Evolutionary conservation across 2,888 invertebrate genomes (phyloP).

Genomic region (Tipula confusa): DNA sequence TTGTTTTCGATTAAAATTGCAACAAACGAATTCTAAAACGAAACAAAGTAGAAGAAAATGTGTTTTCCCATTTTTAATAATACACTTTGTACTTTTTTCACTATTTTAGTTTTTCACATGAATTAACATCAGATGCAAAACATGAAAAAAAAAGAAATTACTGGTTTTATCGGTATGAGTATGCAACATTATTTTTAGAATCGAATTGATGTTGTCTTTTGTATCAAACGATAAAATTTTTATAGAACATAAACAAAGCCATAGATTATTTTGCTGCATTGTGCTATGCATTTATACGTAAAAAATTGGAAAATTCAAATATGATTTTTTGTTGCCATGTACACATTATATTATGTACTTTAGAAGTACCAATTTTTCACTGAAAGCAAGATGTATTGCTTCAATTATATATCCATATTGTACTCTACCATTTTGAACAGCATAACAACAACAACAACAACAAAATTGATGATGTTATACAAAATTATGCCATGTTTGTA

Average conservation of each 20-base stretch:
- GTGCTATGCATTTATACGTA: not conserved
- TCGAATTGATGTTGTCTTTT: not conserved
- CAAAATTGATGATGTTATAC: not conserved
- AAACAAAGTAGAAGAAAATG: not conserved
- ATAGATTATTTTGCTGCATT: not conserved
- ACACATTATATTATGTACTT: not conserved
- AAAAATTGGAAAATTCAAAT: not conserved
- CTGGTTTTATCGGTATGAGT: not conserved
- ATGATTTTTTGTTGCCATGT: not conserved
- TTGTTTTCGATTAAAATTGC: not conserved
- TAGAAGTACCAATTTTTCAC: not conserved
- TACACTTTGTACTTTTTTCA: not conserved
- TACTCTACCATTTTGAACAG: too few species aligned
- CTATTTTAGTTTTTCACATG: not conserved
- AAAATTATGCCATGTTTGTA: not conserved
- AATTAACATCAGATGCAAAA: not conserved
- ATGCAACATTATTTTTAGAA: not conserved
- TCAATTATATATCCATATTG: not conserved
- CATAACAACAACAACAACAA: too few species aligned
- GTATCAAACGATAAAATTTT: not conserved
- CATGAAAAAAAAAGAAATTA: not conserved
- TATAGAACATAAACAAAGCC: not conserved
- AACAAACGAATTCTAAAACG: too few species aligned
- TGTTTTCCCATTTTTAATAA: not conserved
- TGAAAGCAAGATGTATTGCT: not conserved